Evolutionary conservation across 2,113 vertebrate species (phyloP), one percentile per base, ranked within the genome.

Genomic region (Austrofundulus limnaeus): DNA sequence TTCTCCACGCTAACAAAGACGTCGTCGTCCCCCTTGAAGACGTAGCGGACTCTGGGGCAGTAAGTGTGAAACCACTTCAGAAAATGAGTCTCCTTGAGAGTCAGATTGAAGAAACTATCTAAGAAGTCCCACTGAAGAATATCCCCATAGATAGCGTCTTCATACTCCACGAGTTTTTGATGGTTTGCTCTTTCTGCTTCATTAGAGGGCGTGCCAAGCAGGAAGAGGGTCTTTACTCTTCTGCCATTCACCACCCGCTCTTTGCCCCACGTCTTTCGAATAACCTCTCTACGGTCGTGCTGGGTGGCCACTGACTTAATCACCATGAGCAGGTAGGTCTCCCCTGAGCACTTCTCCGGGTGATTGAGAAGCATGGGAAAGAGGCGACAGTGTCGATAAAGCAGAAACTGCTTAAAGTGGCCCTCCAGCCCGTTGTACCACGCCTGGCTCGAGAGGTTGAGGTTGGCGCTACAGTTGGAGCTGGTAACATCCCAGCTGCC

Each of bases 61-160:
- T 95, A 98, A 11, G 88, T 95, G 84, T 91, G 84, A 6, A 97
- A 92, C 97, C 97, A 99, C 84, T 96, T 98, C 41, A 99, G 91
- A 86, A 99, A 99, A 84, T 98, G 94, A 6, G 93, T 94, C 77
- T 99, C 97, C 75, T 99, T 99, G 16, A 99, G 94, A 0, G 97
- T 99, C 60, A 99, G 93, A 87, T 99, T 99, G 92, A 98, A 98
- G 85, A 99, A 99, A 56, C 91, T 96, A 75, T 99, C 97, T 25
- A 95, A 80, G 66, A 99, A 99, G 88, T 96, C 93, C 97, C 97
- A 99, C 78, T 99, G 96, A 52, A 99, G 88, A 59, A 99, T 96
- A 74, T 99, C 97, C 0, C 91, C 64, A 0, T 95, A 98, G 65
- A 98, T 95, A 41, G 88, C 87, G 85, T 98, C 92, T 83, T 99